Percentiles rank a stretch among this genome's conserved stretches.
Evolutionary conservation across 2,888 invertebrate species (phyloP).

Genomic region (Cyrtodaria siliqua): DNA sequence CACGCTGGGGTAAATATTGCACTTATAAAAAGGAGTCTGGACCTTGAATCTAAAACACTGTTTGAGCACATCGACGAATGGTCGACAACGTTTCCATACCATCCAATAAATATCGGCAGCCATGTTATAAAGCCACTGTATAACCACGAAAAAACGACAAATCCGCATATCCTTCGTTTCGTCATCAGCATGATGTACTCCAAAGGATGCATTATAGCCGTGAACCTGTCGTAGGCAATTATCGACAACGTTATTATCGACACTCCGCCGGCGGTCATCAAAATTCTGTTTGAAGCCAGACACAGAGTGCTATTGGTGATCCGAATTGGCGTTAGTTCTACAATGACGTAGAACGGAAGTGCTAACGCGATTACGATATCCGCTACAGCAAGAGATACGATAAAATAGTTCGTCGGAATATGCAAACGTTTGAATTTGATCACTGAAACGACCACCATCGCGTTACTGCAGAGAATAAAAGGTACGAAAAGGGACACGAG

Average conservation of each 20-base stretch:
- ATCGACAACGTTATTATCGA: constrained; percentile 89
- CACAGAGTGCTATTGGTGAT: constrained; percentile 86
- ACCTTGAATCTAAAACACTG: constrained; percentile 84
- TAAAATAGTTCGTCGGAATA: constrained; percentile 89
- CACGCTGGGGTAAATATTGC: constrained; percentile 89
- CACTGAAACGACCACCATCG: constrained; percentile 88
- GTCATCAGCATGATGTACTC: constrained; percentile 89
- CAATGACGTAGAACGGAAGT: constrained; percentile 88
- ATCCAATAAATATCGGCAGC: constrained; percentile 87
- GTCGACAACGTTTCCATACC: constrained; percentile 69
- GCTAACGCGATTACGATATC: constrained; percentile 89
- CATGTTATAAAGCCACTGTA: constrained; percentile 88
- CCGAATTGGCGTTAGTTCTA: constrained; percentile 70
- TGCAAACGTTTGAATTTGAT: constrained; percentile 89
- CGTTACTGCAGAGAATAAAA: constrained; percentile 89
- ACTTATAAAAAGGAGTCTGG: constrained; percentile 88
- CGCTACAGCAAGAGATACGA: constrained; percentile 89
- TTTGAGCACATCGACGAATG: constrained; percentile 51
- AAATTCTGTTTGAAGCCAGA: constrained; percentile 88
- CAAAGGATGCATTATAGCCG: constrained; percentile 89
- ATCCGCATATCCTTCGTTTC: constrained; percentile 88
- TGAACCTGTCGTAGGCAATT: constrained; percentile 89
- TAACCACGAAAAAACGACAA: constrained; percentile 88
- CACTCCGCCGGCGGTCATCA: constrained; percentile 88
- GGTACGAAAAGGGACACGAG: constrained; percentile 81